A percentile compares a stretch with the other conserved stretches of the same genome.
These are phyloP conservation scores for Leptopilina clavipes DNA, from an alignment of 1,140 invertebrate genomes.

Conservation along the genomic window DNA sequence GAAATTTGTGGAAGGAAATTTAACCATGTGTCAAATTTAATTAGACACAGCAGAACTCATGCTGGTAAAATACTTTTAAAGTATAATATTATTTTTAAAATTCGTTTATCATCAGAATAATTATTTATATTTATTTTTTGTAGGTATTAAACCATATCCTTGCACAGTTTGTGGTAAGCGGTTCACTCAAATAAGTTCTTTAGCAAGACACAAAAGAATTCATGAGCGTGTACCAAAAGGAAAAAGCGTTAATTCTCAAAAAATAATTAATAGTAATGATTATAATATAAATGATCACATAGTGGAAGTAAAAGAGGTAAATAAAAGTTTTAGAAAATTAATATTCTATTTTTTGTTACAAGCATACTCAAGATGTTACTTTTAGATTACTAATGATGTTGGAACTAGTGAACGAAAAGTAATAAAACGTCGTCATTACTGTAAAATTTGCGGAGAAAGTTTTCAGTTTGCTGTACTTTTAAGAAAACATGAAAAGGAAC, in stretches of 20 bases:
- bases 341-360: constrained; percentile 26
- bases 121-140: constrained; percentile 37
- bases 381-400: constrained; percentile 34
- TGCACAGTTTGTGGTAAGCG: constrained; percentile 73
- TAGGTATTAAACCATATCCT: constrained; percentile 72
- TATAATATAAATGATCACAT: background rate
- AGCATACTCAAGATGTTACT: background rate
- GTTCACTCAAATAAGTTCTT: constrained; percentile 71
- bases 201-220: constrained; percentile 66
- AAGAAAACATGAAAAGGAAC: constrained; percentile 65
- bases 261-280: background rate
- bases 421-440: constrained; percentile 66
- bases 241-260: constrained; percentile 30
- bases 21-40: constrained; percentile 74
- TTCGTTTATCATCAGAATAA: background rate
- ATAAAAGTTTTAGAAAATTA: constrained; percentile 34
- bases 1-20: constrained; percentile 73
- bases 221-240: constrained; percentile 55
- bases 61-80: constrained; percentile 58
- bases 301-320: constrained; percentile 29
- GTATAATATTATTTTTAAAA: background rate
- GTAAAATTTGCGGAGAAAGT: constrained; percentile 70
- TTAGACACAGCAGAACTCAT: constrained; percentile 72
- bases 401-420: constrained; percentile 49
- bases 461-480: constrained; percentile 67